Evolutionary conservation across 1,140 invertebrate species (phyloP).

Genomic region (Eubasilissa regina): DNA sequence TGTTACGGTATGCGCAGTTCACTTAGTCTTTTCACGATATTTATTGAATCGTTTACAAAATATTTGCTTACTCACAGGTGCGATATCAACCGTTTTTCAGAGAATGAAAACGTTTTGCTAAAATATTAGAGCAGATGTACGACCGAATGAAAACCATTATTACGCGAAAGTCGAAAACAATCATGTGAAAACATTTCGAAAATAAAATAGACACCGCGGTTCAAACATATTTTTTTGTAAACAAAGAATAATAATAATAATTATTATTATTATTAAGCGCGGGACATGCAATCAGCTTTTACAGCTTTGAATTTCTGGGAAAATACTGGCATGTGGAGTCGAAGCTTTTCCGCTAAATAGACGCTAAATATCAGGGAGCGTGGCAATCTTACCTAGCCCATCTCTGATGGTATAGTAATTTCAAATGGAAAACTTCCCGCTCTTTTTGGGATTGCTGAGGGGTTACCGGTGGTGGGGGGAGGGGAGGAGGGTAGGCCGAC

Average conservation of each 20-base stretch:
- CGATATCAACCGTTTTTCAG: too few relatives aligned
- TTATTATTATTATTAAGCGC: not conserved
- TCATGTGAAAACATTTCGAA: too few relatives aligned
- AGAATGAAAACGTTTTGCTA: too few relatives aligned
- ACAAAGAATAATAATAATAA: conserved; percentile 18
- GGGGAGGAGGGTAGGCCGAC: not conserved
- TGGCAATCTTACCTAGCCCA: conserved; percentile 26
- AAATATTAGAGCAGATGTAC: too few relatives aligned
- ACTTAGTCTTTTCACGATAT: too few relatives aligned
- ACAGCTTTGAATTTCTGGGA: conserved; percentile 14
- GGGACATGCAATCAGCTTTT: conserved; percentile 31
- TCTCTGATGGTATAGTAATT: conserved; percentile 34
- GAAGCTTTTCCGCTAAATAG: conserved; percentile 23
- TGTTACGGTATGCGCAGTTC: too few relatives aligned
- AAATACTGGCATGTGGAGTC: conserved; percentile 11
- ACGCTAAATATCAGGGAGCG: not conserved
- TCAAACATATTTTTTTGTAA: too few relatives aligned
- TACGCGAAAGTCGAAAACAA: too few relatives aligned
- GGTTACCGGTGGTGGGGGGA: not conserved
- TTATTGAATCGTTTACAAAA: too few relatives aligned
- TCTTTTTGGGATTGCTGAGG: conserved; percentile 36
- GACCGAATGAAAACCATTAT: too few relatives aligned
- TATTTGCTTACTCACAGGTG: too few relatives aligned
- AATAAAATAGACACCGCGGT: too few relatives aligned
- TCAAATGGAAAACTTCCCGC: conserved; percentile 34